Evolutionary conservation across 2,888 invertebrate species (phyloP), one percentile per base, ranked within the genome.

Genomic region (Watsonalla cultraria): DNA sequence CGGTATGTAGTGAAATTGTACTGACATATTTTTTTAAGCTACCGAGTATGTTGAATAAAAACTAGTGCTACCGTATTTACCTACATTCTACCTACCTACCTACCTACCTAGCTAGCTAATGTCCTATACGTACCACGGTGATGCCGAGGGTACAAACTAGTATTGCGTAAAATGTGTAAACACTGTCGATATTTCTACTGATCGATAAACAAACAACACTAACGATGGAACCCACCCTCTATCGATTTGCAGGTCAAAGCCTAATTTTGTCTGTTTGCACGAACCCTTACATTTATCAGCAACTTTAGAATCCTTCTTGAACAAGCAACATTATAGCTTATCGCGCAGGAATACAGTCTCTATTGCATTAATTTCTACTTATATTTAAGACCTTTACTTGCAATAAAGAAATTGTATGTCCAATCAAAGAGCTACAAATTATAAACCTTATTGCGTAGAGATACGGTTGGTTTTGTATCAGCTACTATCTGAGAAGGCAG

Each of bases 241-340:
- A 88, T 88, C 83, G 88, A 88, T 88, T 82, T 76, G 72, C 72
- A 66, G 74, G 67, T 69, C 66, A 75, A 75, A 84, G 80, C 80
- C 82, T 84, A 82, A 82, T 82, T 82, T 81, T 75, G 75, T 76
- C 72, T 81, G 81, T 84, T 85, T 82, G 82, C 72, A 51, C 53
- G 50, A 53, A 54, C 11, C 42, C 47, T 35, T 51, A 54, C 46
- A n/a, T 14, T 39, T 34, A 42, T 24, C 51, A 63, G 63, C 51
- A 55, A 47, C 49, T 8, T 55, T 58, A 54, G n/a, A 13, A 46
- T 34, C 46, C 45, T 4, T 6, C 0, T 7, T 5, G 0, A 7
- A 33, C 14, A 57, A 46, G 7, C 0, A 2, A 59, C 54, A 57
- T 15, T 51, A 6, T 0, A 55, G 54, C 48, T 51, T 64, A 59